Base-by-base conservation (phyloP, 2,888 invertebrate species). In the Charanyca ferruginea region DNA sequence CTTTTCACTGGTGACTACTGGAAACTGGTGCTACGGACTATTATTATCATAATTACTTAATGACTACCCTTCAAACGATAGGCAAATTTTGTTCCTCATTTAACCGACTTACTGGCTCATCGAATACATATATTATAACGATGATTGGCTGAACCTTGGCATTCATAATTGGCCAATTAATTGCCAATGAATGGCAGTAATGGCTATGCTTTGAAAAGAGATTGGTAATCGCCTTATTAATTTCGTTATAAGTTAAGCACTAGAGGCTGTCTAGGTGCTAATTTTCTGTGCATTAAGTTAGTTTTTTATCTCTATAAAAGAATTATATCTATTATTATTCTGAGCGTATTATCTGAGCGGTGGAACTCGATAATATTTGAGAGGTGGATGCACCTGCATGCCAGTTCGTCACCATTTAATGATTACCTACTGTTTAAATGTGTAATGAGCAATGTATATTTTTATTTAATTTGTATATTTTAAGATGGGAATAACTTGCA, bases 21-120 rank as follows among this genome's bases (percentile, higher is more conserved):
- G 9, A 38, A 22, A 35, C 32, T 25, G 13, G 13, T 13, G 5
- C 9, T 16, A 38, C 0, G 16, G 11, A 16, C 28, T 48, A 48
- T 48, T 64, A 63, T 61, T 61, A 49, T 20, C 7, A 32, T 57
- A 60, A 42, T 73, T 25, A 35, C 25, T 25, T 57, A 60, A 42
- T 73, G 22, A 35, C 25, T 25, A 51, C 18, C 22, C 5, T 16
- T 18, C 38, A 11, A 45, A 38, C 47, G 3, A 1, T 13, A 20
- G 28, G 9, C n/a, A 4, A 41, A 20, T 25, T 44, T 32, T 13
- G 23, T 54, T 49, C 9, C 23, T 54, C 28, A 55, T 45, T 69
- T 22, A 32, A 38, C 20, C 9, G n/a, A 22, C 18, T 38, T 48
- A 32, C 38, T 38, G 11, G 38, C n/a, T 20, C 49, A 22, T 52